A percentile compares a stretch with the other conserved stretches of the same genome.
Conservation (phyloP, 2,113 vertebrate species). For the Thymallus thymallus region DNA sequence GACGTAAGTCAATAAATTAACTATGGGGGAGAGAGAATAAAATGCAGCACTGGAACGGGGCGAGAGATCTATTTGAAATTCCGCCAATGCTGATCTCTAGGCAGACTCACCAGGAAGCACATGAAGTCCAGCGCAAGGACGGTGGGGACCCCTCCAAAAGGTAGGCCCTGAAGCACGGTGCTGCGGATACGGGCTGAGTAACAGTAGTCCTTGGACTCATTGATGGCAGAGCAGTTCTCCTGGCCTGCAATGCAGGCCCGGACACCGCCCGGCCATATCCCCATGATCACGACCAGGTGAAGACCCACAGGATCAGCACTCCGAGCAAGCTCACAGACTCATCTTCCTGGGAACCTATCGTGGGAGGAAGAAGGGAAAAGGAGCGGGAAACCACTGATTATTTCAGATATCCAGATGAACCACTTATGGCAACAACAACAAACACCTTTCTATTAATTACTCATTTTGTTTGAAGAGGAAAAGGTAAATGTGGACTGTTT, state of each 20-base stretch:
- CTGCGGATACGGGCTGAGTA: constrained; percentile 94
- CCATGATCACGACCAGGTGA: constrained; percentile 72
- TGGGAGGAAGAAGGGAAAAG: not conserved
- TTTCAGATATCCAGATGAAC: not conserved
- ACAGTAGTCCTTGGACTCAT: constrained; percentile 87
- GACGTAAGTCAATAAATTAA: too few species aligned
- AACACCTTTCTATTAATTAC: too few species aligned
- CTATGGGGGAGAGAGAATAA: not conserved
- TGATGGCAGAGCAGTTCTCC: constrained; percentile 70
- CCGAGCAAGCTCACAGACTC: constrained; percentile 82
- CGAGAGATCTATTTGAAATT: not conserved
- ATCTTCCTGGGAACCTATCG: constrained; percentile 53
- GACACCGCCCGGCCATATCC: constrained; percentile 57
- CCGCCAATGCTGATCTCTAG: not conserved
- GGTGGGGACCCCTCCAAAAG: constrained; percentile 92
- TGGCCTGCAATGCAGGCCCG: constrained; percentile 61
- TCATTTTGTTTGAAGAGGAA: too few species aligned
- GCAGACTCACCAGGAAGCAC: constrained; percentile 91
- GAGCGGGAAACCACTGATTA: too few species aligned
- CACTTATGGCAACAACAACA: too few species aligned
- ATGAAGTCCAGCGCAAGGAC: constrained; percentile 97
- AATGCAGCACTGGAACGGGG: too few species aligned
- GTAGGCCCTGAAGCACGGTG: constrained; percentile 95
- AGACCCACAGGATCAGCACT: constrained; percentile 55
- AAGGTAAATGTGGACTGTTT: too few species aligned